Evolutionary conservation across 2,888 invertebrate genomes (phyloP), one percentile per base, ranked within the genome.

Genomic region (Lasioglossum morio): DNA sequence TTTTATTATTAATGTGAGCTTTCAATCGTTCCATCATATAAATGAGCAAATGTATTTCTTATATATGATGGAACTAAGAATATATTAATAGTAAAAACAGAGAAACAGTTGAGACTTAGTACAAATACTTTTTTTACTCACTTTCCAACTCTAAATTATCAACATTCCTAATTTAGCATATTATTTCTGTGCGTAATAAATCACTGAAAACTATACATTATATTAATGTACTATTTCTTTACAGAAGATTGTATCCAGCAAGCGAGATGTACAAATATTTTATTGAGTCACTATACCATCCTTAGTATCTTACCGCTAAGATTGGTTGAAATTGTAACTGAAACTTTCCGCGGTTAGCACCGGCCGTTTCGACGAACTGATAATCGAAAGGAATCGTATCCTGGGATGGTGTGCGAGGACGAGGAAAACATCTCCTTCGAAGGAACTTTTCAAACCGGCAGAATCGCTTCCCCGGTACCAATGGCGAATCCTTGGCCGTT

Each of bases 391-490:
- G 70, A 19, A 76, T 43, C 63, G 12, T 19, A 30, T 43, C 30
- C 63, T 10, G 69, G 10, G 37, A 37, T 37, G 10, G 40, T 34
- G 30, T 23, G 40, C 30, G 43, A 40, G 37, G 14, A 27, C 48
- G 37, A 43, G 40, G 70, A 30, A 57, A 78, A 40, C 70, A 72
- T 30, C 70, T 53, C 69, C 34, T 69, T 46, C 30, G 46, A 27
- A 69, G 34, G 46, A 16, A 70, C 27, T 12, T 70, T 48, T 19
- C 23, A 19, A 37, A n/a, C 10, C 14, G 12, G 48, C 23, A 43
- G 57, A 74, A 40, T 40, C 34, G 19, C 40, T 63, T 63, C 12
- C 27, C 8, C 43, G 30, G 23, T 63, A 40, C 40, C 43, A 48
- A 43, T 19, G 37, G 75, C 30, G 53, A 73, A 66, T 23, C 8